Base-by-base conservation (phyloP, 1,140 invertebrate species). In the Oscheius sp. region DNA sequence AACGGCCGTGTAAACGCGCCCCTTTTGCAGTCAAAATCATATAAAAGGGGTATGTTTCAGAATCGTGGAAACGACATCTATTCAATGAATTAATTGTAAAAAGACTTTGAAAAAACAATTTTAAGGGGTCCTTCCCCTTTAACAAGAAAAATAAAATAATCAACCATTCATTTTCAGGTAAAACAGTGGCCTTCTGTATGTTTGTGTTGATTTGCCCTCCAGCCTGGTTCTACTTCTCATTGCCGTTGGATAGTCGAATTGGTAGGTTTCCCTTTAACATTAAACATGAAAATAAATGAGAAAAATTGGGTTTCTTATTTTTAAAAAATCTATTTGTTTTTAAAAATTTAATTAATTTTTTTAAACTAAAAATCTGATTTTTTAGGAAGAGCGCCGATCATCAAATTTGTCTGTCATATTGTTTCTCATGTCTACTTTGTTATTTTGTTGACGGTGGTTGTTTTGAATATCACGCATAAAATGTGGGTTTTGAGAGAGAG, bases 331-430 rank as follows among this genome's bases (percentile, higher is more conserved):
- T n/a, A n/a, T n/a, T n/a, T n/a, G n/a, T n/a, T n/a, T n/a, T n/a
- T n/a, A n/a, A n/a, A n/a, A n/a, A n/a, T n/a, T n/a, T 42, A 42
- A n/a, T 42, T n/a, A 10, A 42, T 42, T n/a, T 42, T 42, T 59
- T 59, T 59, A 13, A 59, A 58, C 31, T 38, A 65, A 77, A 76
- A 20, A 74, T 46, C 18, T 34, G n/a, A 7, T 18, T 76, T 79
- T 72, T 31, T 38, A 76, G 81, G 82, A 2, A 45, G 80, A 29
- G 83, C 83, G 2, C 96, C 96, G 23, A 96, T 99, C 77, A 96
- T 99, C 81, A 98, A 98, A 87, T 99, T 99, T 85, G 97, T 98
- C 92, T 95, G 94, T 15, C 97, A 98, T 86, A 88, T 99, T 62
- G 97, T 95, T 0, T 97, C 96, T 0, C 96, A 99, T 87, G 91